Evolutionary conservation across 2,888 invertebrate species (phyloP).

Genomic region (Lomographa bimaculata): DNA sequence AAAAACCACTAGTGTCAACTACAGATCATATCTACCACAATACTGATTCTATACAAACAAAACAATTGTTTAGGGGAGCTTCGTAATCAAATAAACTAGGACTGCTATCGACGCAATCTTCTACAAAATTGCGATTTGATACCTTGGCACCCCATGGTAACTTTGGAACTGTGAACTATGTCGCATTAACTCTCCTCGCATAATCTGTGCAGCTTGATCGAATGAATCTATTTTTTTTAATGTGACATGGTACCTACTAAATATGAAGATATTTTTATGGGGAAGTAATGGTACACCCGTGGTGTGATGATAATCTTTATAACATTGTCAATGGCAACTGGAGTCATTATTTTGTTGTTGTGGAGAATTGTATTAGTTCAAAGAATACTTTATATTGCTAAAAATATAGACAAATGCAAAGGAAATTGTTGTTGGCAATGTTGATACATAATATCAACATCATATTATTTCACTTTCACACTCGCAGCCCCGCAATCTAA

Average conservation of each 20-base stretch:
- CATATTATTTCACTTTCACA: too few relatives aligned
- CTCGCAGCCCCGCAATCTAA: too few relatives aligned
- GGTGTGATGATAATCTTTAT: slow-evolving; percentile 18
- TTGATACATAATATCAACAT: too few relatives aligned
- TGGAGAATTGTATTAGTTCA: too few relatives aligned
- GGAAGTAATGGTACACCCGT: slow-evolving; percentile 8
- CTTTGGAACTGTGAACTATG: background rate
- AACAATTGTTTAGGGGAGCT: slow-evolving; percentile 48
- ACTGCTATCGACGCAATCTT: slow-evolving; percentile 63
- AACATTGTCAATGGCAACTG: slow-evolving; percentile 18
- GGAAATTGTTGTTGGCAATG: too few relatives aligned
- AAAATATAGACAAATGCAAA: too few relatives aligned
- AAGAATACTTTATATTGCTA: too few relatives aligned
- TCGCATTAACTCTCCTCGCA: too few relatives aligned
- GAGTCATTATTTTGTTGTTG: slow-evolving; percentile 10
- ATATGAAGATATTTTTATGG: background rate
- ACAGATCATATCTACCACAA: slow-evolving; percentile 35
- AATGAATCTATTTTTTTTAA: too few relatives aligned
- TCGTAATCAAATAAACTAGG: slow-evolving; percentile 70
- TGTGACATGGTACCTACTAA: slow-evolving; percentile 10
- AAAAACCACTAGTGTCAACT: slow-evolving; percentile 18
- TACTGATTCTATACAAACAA: slow-evolving; percentile 40
- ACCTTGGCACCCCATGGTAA: slow-evolving; percentile 28
- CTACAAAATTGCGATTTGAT: slow-evolving; percentile 75
- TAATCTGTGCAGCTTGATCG: too few relatives aligned